Base-by-base conservation (phyloP, 23 tunicate species). In the Pegea sp. region DNA sequence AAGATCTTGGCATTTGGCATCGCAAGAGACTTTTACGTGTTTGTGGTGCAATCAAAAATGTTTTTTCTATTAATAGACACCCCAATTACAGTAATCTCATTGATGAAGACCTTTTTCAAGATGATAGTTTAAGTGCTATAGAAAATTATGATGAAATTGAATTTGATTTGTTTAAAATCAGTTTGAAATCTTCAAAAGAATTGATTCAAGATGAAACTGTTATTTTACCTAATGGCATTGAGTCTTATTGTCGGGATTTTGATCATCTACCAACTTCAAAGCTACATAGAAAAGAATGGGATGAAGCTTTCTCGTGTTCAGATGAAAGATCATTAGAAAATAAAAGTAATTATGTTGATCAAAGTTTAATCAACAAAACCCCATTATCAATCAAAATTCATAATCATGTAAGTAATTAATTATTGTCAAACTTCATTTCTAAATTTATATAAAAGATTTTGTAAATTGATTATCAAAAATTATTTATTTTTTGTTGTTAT, bases 1-100 rank as follows among this genome's bases (percentile, higher is more conserved):
- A 63, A 43, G 95, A 84, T 53, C 31, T 84, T 57, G 95, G 95
- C 18, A 60, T 67, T 22, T 84, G 95, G 95, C 69, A 62, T 30
- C 52, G 76, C 16, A 70, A 74, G 26, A 68, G 69, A 57, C 64
- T 84, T 24, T 26, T 84, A 3, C 74, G 66, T 24, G 30, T 84
- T 0, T 84, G 95, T 63, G 43, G 28, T 26, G 49, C 48, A 42
- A 64, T 69, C 19, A 59, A 51, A 0, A 49, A 52, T 21, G 31
- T 51, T 22, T 84, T 84, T 42, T 42, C 70, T 19, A 67, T 84
- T 66, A 28, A 42, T 2, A 55, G 74, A 33, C 95, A 84, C 42
- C 64, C 69, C 5, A 84, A 73, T 44, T 84, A 84, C 60, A 64
- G 62, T 42, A 71, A 53, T 49, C 71, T 25, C 29, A 73, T 72